Conservation (phyloP, 2,797 vertebrate genomes). For the Podarcis siculus region DNA sequence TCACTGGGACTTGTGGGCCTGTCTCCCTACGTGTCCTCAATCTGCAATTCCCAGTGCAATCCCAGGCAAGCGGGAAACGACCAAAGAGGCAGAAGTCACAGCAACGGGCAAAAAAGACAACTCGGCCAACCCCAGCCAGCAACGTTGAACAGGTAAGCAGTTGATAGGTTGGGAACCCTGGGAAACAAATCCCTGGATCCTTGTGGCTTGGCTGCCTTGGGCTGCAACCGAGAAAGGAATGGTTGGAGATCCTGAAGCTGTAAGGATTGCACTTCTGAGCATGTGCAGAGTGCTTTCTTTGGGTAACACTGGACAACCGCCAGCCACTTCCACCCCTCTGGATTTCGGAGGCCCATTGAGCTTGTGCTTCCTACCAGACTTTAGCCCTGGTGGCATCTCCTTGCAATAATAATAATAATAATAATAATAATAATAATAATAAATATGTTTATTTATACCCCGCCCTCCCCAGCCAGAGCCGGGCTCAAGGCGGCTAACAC, state of each 20-base stretch:
- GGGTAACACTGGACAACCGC: neutral
- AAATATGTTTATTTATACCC: too few relatives aligned
- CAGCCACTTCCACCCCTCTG: too few relatives aligned
- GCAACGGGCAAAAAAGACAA: neutral
- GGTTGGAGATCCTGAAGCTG: neutral
- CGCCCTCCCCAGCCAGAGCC: too few relatives aligned
- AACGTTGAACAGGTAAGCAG: neutral
- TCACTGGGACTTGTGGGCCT: accelerated
- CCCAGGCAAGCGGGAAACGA: neutral
- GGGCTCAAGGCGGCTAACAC: too few relatives aligned
- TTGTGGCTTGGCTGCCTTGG: too few relatives aligned
- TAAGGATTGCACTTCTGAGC: neutral
- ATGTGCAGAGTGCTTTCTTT: neutral
- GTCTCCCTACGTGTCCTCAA: neutral
- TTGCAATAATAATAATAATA: neutral
- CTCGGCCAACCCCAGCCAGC: accelerated
- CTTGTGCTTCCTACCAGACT: too few relatives aligned
- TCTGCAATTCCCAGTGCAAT: neutral
- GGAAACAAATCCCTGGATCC: neutral
- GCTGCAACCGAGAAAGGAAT: neutral
- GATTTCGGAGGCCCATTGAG: too few relatives aligned
- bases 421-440: too few relatives aligned
- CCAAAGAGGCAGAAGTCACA: neutral
- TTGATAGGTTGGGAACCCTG: neutral
- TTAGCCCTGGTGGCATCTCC: neutral